Evolutionary conservation across 2,797 vertebrate genomes (phyloP), one percentile per base, ranked within the genome.

Genomic region (Lepus townsendii): DNA sequence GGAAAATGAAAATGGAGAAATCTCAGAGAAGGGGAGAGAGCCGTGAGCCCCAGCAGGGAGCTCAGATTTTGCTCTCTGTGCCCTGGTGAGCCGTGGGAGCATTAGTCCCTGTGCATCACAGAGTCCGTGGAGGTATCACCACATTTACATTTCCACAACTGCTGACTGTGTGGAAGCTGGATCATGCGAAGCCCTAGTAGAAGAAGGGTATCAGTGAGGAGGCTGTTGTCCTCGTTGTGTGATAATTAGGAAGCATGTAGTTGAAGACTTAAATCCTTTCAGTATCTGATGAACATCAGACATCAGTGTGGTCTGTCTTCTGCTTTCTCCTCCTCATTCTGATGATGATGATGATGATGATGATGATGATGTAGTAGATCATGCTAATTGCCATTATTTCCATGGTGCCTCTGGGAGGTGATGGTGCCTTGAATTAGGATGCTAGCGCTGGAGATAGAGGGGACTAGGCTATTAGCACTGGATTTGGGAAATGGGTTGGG

Each of bases 41-140:
- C 35, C 7, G 16, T 24, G 20, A 91, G 22, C 35, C 7, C 3
- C 4, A 5, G 13, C 26, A 35, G n/a, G 65, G 65, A 62, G 14
- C 65, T 22, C 38, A 20, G 4, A 57, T 50, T 73, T 92, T 75
- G 63, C 24, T 78, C 9, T 75, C 35, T n/a, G 63, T 17, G 27
- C 19, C 16, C 0, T 2, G 19, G 7, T 47, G n/a, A 71, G 38
- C 20, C 35, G 1, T 32, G n/a, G 68, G 5, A 83, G 10, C 11
- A 26, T 54, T 63, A 3, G 38, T 77, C 10, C 17, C 13, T 7
- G 1, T 52, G 24, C 20, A 42, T 0, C 2, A 1, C 4, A 38
- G 12, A 66, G 27, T 20, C 13, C 2, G 20, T 22, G 50, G 62
- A 57, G 16, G 24, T 65, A 42, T 30, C 19, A 19, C 16, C 5